Base-by-base conservation (phyloP, 2,797 vertebrate species). In the Telmatherina bonti region DNA sequence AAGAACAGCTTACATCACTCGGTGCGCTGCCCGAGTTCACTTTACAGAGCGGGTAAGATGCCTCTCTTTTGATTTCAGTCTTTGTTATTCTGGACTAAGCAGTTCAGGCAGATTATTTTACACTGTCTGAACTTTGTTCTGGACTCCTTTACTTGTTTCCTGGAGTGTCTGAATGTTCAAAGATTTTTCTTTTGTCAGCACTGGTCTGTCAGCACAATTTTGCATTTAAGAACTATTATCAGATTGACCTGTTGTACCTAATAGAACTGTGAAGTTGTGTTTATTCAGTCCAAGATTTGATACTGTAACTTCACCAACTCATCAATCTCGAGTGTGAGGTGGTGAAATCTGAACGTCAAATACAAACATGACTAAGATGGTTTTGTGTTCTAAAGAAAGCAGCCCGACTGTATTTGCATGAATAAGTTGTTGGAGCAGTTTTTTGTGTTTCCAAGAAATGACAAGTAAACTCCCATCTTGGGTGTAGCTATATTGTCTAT, bases 1-100 rank as follows among this genome's bases (percentile, higher is more conserved):
- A 97, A 75, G 93, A 96, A 73, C 96, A 96, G 89, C 86, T 97
- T 84, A 93, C 66, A 0, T 91, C 93, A 0, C 65, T 89, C 0
- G 95, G 93, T 22, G 94, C 95, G 0, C 84, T 93, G 79, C 91
- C 95, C 0, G 91, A 93, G 67, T 92, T 95, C 89, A 91, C 89
- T 30, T 76, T 94, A 54, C 91, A 93, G 60, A 94, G 88, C 75
- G 68, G 92, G 95, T 96, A 74, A 74, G 68, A 5, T 55, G 30
- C 24, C 68, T 58, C 26, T 49, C 16, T 47, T 58, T 35, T 54
- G 29, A 24, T 53, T 36, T 30, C 8, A 22, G 2, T 24, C n/a
- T 57, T 35, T 47, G 1, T 38, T 59, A 0, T 20, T 36, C 15
- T 66, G 6, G 53, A 45, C 29, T 20, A 4, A 52, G 10, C 29